A percentile compares a stretch with the other conserved stretches of the same genome.
Conservation (phyloP, 2,113 vertebrate genomes). For the Cottus gobio region DNA sequence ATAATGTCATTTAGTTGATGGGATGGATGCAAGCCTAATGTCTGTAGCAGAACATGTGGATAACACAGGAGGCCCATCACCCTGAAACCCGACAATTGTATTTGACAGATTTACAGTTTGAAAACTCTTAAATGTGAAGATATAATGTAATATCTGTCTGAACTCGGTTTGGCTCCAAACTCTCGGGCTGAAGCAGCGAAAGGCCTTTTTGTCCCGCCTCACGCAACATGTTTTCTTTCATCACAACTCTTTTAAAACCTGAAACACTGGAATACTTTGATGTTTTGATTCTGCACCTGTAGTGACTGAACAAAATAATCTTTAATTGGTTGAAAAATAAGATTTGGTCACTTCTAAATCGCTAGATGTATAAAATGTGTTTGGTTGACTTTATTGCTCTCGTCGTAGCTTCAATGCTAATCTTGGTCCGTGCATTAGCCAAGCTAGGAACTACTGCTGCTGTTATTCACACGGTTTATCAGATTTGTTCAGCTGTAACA, state of each 20-base stretch:
- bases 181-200: constrained; percentile 1
- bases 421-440: not conserved
- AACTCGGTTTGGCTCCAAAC: constrained; percentile 14
- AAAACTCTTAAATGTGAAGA: constrained; percentile 26
- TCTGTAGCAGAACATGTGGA: constrained; percentile 51
- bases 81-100: not conserved
- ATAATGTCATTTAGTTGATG: constrained; percentile 42
- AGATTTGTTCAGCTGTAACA: not conserved
- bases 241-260: not conserved
- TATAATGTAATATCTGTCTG: constrained; percentile 6
- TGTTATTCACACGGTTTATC: not conserved
- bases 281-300: not conserved
- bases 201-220: not conserved
- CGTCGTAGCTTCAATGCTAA: not conserved
- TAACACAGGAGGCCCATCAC: constrained; percentile 7
- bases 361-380: not conserved
- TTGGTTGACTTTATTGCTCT: not conserved
- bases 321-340: not conserved
- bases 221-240: not conserved
- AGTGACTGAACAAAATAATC: not conserved
- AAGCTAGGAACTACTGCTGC: not conserved
- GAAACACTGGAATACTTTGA: not conserved
- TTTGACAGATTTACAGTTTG: constrained; percentile 31
- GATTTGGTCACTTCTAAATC: not conserved
- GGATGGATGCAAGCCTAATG: constrained; percentile 33